Evolutionary conservation across 2,888 invertebrate species (phyloP).

Genomic region (Diaprepes abbreviatus): DNA sequence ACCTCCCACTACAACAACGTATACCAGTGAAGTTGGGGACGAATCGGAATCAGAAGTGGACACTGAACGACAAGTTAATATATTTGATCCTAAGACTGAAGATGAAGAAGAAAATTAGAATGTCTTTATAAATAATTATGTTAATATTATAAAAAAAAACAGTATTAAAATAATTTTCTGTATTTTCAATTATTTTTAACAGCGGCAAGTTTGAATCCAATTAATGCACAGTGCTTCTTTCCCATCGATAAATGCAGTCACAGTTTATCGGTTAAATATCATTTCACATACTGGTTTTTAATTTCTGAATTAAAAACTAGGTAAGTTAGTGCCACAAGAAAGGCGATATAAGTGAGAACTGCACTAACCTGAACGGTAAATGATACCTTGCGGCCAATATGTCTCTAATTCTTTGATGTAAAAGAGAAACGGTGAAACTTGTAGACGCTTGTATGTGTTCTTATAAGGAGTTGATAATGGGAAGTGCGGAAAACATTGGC

Average conservation of each 20-base stretch:
- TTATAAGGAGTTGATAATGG: neutral
- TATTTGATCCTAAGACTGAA: slow-evolving; percentile 19
- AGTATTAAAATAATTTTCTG: too few relatives aligned
- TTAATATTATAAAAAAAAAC: too few relatives aligned
- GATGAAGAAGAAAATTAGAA: slow-evolving; percentile 37
- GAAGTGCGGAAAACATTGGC: neutral
- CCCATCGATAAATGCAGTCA: neutral
- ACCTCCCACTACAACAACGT: slow-evolving; percentile 40
- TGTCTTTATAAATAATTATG: neutral
- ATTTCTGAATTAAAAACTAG: slow-evolving; percentile 13
- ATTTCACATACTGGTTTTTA: slow-evolving; percentile 3
- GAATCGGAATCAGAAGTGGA: slow-evolving; percentile 17
- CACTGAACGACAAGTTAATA: neutral
- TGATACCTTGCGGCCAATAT: slow-evolving; percentile 33
- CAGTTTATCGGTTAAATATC: neutral
- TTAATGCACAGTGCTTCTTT: too few relatives aligned
- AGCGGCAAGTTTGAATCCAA: too few relatives aligned
- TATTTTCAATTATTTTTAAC: too few relatives aligned
- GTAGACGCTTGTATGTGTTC: neutral
- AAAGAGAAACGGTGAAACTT: slow-evolving; percentile 36
- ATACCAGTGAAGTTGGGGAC: slow-evolving; percentile 37
- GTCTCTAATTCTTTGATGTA: slow-evolving; percentile 20
- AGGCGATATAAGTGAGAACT: slow-evolving; percentile 17
- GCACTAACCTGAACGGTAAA: slow-evolving; percentile 25
- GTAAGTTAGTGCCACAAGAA: neutral